These are phyloP conservation scores for Platyscapa corneri DNA, from an alignment of 1,140 invertebrate species.

Conservation along the genomic window DNA sequence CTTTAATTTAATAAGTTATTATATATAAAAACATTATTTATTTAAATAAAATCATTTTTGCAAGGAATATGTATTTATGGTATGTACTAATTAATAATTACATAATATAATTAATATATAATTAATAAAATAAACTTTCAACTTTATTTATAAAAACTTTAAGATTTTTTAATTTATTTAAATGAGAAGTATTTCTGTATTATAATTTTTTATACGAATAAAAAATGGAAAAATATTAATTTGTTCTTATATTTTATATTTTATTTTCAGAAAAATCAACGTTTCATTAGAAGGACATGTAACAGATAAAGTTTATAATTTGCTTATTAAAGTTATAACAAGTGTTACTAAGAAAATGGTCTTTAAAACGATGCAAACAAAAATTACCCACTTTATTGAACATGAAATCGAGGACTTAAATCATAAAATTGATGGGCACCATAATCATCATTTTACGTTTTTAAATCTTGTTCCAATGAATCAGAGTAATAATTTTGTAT, in stretches of 20 bases:
- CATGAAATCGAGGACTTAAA: conserved; percentile 39
- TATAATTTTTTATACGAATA: too few relatives aligned
- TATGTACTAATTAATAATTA: too few relatives aligned
- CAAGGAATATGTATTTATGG: too few relatives aligned
- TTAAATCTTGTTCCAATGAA: background rate
- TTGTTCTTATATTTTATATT: background rate
- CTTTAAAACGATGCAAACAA: conserved; percentile 43
- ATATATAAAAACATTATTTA: too few relatives aligned
- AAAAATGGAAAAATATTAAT: background rate
- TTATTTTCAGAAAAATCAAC: conserved; percentile 47
- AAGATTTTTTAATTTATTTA: too few relatives aligned
- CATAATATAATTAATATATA: too few relatives aligned
- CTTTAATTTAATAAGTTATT: too few relatives aligned
- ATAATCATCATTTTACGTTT: background rate
- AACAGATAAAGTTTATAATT: conserved; percentile 55
- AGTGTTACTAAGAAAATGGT: conserved; percentile 10
- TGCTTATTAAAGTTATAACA: conserved; percentile 41
- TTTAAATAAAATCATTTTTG: too few relatives aligned
- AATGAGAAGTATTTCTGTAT: too few relatives aligned
- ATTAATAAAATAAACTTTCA: too few relatives aligned
- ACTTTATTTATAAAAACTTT: too few relatives aligned
- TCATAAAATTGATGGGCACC: background rate
- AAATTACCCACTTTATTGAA: background rate
- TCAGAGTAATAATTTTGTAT: background rate
- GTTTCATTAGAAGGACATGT: conserved; percentile 55